Percentiles rank a stretch among this genome's conserved stretches.
These are phyloP conservation scores for Propsilocerus akamusi DNA, from an alignment of 1,140 invertebrate species.

Conservation along the genomic window DNA sequence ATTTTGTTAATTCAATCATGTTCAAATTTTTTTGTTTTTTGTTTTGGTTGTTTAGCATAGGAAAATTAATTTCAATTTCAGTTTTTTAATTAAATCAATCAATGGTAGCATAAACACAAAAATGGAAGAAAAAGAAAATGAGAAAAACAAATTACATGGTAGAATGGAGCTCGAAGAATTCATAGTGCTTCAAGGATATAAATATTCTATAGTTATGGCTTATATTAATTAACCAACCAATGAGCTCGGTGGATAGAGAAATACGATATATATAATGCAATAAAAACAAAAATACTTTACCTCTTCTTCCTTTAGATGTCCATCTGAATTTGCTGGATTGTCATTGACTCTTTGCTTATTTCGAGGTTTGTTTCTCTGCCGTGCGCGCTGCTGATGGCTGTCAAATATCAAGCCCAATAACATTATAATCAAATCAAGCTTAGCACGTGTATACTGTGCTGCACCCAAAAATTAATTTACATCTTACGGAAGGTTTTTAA, in stretches of 20 bases:
- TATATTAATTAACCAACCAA: too few species aligned
- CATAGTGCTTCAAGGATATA: too few species aligned
- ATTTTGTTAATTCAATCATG: too few species aligned
- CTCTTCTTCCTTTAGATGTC: neutral
- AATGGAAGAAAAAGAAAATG: neutral
- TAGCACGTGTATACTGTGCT: neutral
- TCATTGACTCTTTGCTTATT: constrained; percentile 2
- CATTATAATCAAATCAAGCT: neutral
- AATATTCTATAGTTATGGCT: too few species aligned
- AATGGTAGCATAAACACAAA: neutral
- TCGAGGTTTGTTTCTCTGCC: neutral
- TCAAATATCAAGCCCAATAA: neutral
- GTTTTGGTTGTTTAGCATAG: neutral
- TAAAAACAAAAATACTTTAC: neutral
- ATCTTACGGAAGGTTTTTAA: neutral
- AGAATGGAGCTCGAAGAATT: neutral
- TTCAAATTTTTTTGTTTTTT: too few species aligned
- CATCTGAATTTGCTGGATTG: constrained; percentile 1
- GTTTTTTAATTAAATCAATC: neutral
- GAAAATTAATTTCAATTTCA: neutral
- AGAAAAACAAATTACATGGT: constrained; percentile 4
- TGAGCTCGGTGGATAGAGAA: too few species aligned
- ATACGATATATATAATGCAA: too few species aligned
- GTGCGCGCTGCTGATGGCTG: neutral
- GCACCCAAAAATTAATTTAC: neutral